Percentiles rank a stretch among this genome's conserved stretches.
Evolutionary conservation across 1,140 invertebrate species (phyloP).

Genomic region (Leptinotarsa texana): DNA sequence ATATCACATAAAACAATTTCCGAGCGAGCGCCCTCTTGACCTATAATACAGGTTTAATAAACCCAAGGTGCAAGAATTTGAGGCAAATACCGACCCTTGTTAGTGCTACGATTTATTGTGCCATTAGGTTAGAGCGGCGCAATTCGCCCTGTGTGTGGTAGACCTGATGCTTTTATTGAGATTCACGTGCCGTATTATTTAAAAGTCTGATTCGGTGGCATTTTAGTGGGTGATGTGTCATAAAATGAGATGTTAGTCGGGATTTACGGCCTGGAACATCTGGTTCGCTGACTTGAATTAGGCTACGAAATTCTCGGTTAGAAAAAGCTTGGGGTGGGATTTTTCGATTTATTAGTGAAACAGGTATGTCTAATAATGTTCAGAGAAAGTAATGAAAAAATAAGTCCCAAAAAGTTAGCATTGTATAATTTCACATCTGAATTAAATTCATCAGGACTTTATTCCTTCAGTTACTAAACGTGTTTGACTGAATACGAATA

Average conservation of each 20-base stretch:
- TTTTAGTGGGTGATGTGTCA: conserved; percentile 2
- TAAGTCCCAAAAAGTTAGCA: too few relatives aligned
- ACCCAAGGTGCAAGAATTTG: conserved; percentile 1
- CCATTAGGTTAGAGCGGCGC: conserved; percentile 7
- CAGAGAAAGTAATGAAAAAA: neutral
- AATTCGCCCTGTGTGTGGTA: neutral
- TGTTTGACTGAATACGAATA: too few relatives aligned
- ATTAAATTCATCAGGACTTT: too few relatives aligned
- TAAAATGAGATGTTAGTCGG: neutral
- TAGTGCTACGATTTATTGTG: neutral
- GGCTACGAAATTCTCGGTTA: neutral
- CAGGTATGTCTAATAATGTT: neutral
- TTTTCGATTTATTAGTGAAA: neutral
- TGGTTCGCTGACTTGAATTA: conserved; percentile 1
- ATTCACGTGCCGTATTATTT: conserved; percentile 8
- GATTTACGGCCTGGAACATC: neutral
- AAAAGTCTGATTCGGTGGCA: conserved; percentile 5
- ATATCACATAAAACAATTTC: neutral
- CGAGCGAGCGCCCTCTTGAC: neutral
- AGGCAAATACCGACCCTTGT: conserved; percentile 4
- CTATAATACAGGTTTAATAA: conserved; percentile 4
- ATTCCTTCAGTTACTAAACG: too few relatives aligned
- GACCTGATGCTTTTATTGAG: conserved; percentile 8
- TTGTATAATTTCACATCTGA: too few relatives aligned
- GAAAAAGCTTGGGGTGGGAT: neutral